Conservation (phyloP, 2,888 invertebrate genomes). For the Fabriciana adippe region DNA sequence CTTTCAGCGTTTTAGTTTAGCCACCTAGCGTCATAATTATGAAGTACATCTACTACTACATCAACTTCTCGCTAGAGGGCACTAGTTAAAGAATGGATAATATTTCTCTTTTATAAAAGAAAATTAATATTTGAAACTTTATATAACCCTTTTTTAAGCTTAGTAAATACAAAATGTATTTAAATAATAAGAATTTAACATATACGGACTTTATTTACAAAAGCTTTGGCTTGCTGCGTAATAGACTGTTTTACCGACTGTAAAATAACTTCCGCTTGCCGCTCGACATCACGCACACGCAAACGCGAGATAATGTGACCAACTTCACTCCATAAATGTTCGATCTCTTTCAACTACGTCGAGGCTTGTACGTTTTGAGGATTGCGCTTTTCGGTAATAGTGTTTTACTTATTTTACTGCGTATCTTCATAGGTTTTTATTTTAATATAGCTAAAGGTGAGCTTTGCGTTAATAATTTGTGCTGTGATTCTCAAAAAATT, state of each 20-base stretch:
- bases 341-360: conserved; percentile 78
- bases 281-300: conserved; percentile 74
- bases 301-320: conserved; percentile 59
- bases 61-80: conserved; percentile 25
- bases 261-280: conserved; percentile 70
- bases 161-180: not conserved
- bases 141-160: conserved; percentile 2
- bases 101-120: not conserved
- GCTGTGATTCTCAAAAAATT: conserved; percentile 60
- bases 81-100: conserved; percentile 21
- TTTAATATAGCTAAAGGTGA: conserved; percentile 52
- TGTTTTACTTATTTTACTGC: conserved; percentile 59
- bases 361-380: conserved; percentile 76
- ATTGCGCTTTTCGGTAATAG: conserved; percentile 79
- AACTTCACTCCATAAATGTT: conserved; percentile 79
- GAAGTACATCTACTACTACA: not conserved
- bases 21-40: conserved; percentile 18
- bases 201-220: conserved; percentile 1
- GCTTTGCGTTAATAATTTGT: conserved; percentile 49
- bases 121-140: not conserved
- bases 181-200: not conserved
- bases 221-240: conserved; percentile 60
- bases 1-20: not conserved
- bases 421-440: conserved; percentile 47
- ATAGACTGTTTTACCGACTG: conserved; percentile 66